Percentiles rank a stretch among this genome's conserved stretches.
phyloP scores from a whole-genome alignment of 2,797 vertebrate species.

The Sebastes matsubarae region DNA sequence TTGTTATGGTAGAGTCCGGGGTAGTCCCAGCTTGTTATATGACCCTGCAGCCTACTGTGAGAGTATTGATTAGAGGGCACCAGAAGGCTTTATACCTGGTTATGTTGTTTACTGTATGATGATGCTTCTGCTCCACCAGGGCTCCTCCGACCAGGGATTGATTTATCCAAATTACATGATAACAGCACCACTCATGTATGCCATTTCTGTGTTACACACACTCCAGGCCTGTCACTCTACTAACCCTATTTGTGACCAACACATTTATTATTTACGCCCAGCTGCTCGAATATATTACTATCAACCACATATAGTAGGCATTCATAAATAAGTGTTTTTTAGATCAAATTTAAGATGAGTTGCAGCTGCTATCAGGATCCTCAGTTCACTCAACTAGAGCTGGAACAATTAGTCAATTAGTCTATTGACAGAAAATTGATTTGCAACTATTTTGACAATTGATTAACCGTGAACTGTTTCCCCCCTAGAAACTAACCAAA shows the following conservation, averaged over 20 bases:
- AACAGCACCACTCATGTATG: background rate
- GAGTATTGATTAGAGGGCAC: slow-evolving; percentile 60
- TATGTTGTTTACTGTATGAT: slow-evolving; percentile 53
- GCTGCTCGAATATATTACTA: background rate
- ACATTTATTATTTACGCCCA: slow-evolving; percentile 10
- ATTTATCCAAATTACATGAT: slow-evolving; percentile 35
- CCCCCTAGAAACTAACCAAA: background rate
- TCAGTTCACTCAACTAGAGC: background rate
- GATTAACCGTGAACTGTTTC: background rate
- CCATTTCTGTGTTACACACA: background rate
- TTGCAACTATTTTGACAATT: background rate
- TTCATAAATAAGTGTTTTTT: background rate
- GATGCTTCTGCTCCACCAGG: slow-evolving; percentile 13
- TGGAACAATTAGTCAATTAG: background rate
- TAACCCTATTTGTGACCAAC: background rate
- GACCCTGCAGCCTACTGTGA: slow-evolving; percentile 27
- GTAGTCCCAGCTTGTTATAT: slow-evolving; percentile 52
- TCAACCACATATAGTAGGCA: background rate
- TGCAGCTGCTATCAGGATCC: background rate
- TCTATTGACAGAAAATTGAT: background rate
- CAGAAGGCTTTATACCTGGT: slow-evolving; percentile 44
- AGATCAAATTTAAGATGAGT: background rate
- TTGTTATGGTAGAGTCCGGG: slow-evolving; percentile 21
- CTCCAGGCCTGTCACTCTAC: background rate
- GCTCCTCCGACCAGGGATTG: slow-evolving; percentile 35